Conservation (phyloP, 2,113 vertebrate genomes). For the Sturnus vulgaris region DNA sequence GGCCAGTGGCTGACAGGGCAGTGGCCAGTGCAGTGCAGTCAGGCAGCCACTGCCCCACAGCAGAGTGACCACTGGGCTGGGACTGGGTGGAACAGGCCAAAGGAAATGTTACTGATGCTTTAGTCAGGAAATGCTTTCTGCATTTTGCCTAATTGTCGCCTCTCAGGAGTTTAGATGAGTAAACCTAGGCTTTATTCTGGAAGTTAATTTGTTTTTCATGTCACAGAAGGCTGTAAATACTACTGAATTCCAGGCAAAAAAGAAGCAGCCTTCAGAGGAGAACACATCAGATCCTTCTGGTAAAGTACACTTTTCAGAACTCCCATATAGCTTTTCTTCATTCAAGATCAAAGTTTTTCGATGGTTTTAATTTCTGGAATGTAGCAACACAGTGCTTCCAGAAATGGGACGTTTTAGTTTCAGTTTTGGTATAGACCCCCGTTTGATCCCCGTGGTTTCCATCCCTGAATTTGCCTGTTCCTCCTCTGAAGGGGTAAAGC, state of each 20-base stretch:
- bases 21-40: background rate
- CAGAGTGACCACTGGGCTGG: background rate
- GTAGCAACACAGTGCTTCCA: background rate
- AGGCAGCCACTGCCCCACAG: background rate
- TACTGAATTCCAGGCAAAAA: background rate
- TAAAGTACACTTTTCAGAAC: background rate
- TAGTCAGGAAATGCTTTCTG: background rate
- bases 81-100: background rate
- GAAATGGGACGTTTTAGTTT: background rate
- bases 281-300: background rate
- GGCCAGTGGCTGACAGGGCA: fast-evolving
- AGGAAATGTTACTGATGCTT: background rate
- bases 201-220: background rate
- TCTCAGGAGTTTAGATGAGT: background rate
- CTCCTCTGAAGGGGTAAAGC: background rate
- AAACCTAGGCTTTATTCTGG: background rate
- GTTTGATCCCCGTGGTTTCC: background rate
- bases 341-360: background rate
- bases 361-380: background rate
- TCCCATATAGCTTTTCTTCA: background rate
- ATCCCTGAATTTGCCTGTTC: background rate
- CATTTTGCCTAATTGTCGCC: background rate
- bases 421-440: background rate
- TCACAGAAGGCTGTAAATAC: background rate
- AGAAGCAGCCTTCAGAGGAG: background rate